A percentile compares a stretch with the other conserved stretches of the same genome.
These are phyloP conservation scores for Amphimedon queenslandica DNA, from an alignment of 37 sponge, comb jelly and placozoan genomes.

Conservation along the genomic window DNA sequence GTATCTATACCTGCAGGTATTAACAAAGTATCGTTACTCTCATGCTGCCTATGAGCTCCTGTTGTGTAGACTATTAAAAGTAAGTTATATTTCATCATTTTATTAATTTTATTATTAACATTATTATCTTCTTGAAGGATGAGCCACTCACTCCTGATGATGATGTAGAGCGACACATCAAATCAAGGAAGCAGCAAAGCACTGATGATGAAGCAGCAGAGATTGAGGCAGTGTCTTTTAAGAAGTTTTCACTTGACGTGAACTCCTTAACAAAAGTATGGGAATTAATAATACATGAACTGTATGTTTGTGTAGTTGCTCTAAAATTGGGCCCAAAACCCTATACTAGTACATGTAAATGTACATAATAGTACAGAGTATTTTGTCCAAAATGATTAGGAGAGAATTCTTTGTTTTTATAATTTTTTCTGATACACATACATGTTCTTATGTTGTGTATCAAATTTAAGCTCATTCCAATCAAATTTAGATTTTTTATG, in stretches of 20 bases:
- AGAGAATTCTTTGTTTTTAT: no score
- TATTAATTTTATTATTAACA: not conserved
- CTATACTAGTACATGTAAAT: no score
- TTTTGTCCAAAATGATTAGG: no score
- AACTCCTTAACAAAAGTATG: constrained; percentile 57
- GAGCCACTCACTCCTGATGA: constrained; percentile 66
- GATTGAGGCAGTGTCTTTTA: constrained; percentile 66
- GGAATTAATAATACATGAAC: not conserved
- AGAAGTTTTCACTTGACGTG: constrained; percentile 66
- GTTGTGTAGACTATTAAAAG: constrained; percentile 37
- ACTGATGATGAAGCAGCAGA: constrained; percentile 55
- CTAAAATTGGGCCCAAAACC: no score
- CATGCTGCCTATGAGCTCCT: constrained; percentile 45
- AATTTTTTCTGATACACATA: no score
- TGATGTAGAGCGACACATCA: constrained; percentile 49
- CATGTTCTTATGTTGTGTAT: no score
- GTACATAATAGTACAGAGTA: no score
- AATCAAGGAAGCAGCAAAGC: constrained; percentile 26
- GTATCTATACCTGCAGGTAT: constrained; percentile 25
- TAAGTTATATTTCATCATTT: not conserved
- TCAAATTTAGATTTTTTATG: no score
- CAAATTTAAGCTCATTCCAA: no score
- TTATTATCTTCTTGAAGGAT: constrained; percentile 19
- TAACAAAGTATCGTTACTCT: constrained; percentile 38
- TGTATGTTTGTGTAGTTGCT: no score